A percentile compares a stretch with the other conserved stretches of the same genome.
Conservation (phyloP, 2,797 vertebrate species). For the Acanthiza pusilla region DNA sequence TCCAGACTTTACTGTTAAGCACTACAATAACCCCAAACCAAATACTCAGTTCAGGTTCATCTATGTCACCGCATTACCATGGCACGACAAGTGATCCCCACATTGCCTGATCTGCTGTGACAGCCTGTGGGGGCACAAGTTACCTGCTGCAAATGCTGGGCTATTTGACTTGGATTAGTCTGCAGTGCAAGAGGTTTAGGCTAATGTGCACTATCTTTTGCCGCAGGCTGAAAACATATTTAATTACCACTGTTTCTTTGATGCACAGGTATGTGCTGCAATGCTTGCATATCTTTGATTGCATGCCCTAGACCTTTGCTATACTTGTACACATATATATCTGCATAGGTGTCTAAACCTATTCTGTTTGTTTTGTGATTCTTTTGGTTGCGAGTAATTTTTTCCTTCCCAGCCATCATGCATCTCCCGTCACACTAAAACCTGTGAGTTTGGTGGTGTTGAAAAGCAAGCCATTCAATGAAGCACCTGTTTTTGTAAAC, state of each 20-base stretch:
- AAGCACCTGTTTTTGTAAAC: neutral
- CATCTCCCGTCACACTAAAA: neutral
- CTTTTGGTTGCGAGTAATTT: neutral
- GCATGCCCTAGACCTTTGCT: neutral
- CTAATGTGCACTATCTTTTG: neutral
- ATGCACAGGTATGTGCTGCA: neutral
- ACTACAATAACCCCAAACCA: neutral
- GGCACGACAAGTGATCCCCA: neutral
- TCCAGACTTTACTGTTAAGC: neutral
- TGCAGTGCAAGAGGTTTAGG: neutral
- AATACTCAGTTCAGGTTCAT: neutral
- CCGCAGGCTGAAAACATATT: neutral
- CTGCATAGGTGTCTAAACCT: neutral
- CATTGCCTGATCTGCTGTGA: neutral
- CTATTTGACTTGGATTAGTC: neutral
- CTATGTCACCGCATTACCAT: rapidly evolving
- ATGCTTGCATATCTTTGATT: neutral
- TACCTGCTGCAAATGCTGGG: neutral
- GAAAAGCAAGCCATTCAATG: neutral
- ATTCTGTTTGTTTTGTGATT: neutral
- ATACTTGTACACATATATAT: rapidly evolving
- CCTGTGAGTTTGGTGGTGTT: neutral
- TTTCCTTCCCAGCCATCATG: neutral
- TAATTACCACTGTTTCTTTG: neutral
- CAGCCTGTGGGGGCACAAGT: neutral